Evolutionary conservation across 2,113 vertebrate genomes (phyloP), one percentile per base, ranked within the genome.

Genomic region (Gadus chalcogrammus): DNA sequence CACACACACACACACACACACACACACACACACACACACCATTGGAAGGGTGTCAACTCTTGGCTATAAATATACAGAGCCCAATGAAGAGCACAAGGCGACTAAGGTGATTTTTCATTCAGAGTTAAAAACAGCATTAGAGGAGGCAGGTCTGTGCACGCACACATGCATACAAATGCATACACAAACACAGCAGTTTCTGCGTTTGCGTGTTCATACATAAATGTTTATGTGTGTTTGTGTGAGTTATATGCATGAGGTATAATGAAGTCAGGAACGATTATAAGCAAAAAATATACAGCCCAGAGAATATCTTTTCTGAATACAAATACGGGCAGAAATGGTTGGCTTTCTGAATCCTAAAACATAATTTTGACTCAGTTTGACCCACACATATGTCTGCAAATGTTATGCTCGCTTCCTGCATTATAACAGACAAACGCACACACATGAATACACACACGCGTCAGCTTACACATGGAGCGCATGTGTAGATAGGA

Each of bases 91-190:
- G 92, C 92, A 91, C 92, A 86, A 90, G 91, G 90, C 91, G 90
- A 90, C 93, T 92, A 91, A 95, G 94, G 94, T 96, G 94, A 95
- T 92, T 94, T 93, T 93, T 92, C 93, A 91, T 93, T 92, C 90
- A 85, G 79, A 90, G 90, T 88, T 86, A 85, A 92, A 91, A 92
- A 87, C 83, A 73, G 88, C 69, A 86, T 71, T 77, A 70, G 82
- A 82, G 82, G 62, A 85, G 55, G 55, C 55, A 58, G 2, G 55
- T 58, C 11, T 17, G 15, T 58, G 71, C 28, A 31, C 28, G 5
- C 28, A 31, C 28, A 31, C 28, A 31, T 5, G 28, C 28, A 31
- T 2, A 31, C 28, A 31, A 4, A 31, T 1, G 2, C 28, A 31
- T 5, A 31, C 28, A 31, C 28, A 31, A 31, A 31, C 28, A 31